Evolutionary conservation across 2,113 vertebrate genomes (phyloP), one percentile per base, ranked within the genome.

Genomic region (Tiliqua scincoides): DNA sequence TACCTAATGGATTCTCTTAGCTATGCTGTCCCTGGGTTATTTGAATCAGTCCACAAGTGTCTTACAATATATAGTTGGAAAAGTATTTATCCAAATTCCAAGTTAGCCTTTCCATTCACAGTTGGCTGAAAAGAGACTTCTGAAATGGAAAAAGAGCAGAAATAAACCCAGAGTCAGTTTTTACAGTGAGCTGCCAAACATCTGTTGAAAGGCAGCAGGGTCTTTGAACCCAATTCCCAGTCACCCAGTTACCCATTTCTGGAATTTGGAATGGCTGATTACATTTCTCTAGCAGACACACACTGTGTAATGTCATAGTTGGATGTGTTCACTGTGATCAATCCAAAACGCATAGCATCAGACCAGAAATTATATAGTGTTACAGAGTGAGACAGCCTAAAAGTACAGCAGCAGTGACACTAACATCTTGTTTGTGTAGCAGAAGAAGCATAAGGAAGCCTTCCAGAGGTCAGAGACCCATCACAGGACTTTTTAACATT

Each of bases 41-140:
- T 95, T 93, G 93, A 94, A 93, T 87, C 89, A 87, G 88, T 94
- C 87, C 85, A 90, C 62, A 77, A 77, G 71, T 93, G 91, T 91
- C 63, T 81, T 94, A 91, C 63, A 90, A 63, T 89, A 90, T 81
- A 61, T 86, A 86, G 37, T 91, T 91, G 90, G 80, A 88, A 80
- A 82, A 91, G 92, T 91, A 93, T 90, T 92, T 91, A 88, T 89
- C 89, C 90, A 88, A 93, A 86, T 87, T 93, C 89, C 79, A 89
- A 87, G 84, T 80, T 89, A 93, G 85, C 85, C 65, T 27, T 85
- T 91, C 88, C 90, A 84, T 88, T 93, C 89, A 86, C 68, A 84
- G 43, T 84, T 83, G 74, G 67, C 84, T 84, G 81, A 89, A 83
- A 93, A 91, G 68, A 86, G 73, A 88, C 40, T 43, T 92, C 85